Evolutionary conservation across 2,888 invertebrate genomes (phyloP).

Genomic region (Pasiphila rectangulata): DNA sequence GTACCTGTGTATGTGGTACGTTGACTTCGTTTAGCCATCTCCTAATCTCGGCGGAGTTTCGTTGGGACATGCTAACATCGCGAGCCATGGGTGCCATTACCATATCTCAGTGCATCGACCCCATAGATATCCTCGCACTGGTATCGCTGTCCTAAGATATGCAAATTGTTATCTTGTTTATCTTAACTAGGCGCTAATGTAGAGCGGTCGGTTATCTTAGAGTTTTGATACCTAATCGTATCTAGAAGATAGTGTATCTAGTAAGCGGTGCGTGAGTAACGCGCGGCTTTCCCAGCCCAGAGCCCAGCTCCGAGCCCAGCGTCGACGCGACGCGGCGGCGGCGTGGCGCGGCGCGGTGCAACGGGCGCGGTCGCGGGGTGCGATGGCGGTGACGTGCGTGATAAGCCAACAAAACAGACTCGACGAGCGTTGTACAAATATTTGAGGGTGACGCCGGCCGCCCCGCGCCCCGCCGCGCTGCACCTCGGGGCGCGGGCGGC

Average conservation of each 20-base stretch:
- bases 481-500: conserved; percentile 18
- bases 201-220: conserved; percentile 66
- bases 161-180: conserved; percentile 78
- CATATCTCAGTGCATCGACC: conserved; percentile 56
- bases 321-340: conserved; percentile 11
- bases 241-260: conserved; percentile 71
- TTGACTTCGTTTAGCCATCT: conserved; percentile 9
- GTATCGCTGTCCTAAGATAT: conserved; percentile 70
- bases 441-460: conserved; percentile 53
- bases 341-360: conserved; percentile 9
- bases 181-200: conserved; percentile 77
- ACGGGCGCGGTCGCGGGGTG: conserved; percentile 39
- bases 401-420: conserved; percentile 61
- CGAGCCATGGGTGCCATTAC: conserved; percentile 21
- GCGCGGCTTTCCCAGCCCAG: conserved; percentile 19
- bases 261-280: conserved; percentile 45
- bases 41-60: conserved; percentile 12
- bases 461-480: conserved; percentile 21
- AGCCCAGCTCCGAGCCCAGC: conserved; percentile 9
- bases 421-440: conserved; percentile 57
- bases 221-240: conserved; percentile 66
- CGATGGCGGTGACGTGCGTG: conserved; percentile 57
- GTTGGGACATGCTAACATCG: neutral
- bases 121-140: conserved; percentile 49
- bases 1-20: too few species aligned